Evolutionary conservation across 1,140 invertebrate genomes (phyloP), one percentile per base, ranked within the genome.

Genomic region (Gryllus bimaculatus): DNA sequence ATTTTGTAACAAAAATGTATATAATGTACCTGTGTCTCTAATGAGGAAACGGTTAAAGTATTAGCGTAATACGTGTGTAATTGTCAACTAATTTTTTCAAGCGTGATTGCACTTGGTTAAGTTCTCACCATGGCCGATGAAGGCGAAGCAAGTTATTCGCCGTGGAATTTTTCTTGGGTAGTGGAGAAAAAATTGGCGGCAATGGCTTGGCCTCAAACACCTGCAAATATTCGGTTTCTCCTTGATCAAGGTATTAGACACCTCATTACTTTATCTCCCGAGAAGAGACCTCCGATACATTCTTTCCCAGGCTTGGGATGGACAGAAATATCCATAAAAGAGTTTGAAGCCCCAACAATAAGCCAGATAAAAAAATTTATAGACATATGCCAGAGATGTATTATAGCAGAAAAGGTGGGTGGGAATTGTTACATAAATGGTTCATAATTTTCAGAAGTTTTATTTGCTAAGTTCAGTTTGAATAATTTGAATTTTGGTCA

Each of bases 351-450:
- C 6, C 92, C 92, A 8, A 89, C 88, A 8, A 81, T 92, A 79
- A 86, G 89, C 77, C 90, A 93, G 83, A 92, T 93, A 75, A 84
- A 89, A 49, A 85, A 90, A 79, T 93, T 93, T 85, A 90, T 93
- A 74, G 87, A 88, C 47, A 87, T 91, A n/a, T 91, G 91, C 82
- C 84, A 89, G 82, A 83, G 84, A 78, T 85, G 86, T 7, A 83
- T 86, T 54, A 83, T 66, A 18, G 54, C 54, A 10, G 54, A 66
- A 18, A 66, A 66, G 54, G 54, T 66, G 7, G 26, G 26, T 39
- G 26, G 26, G 5, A 39, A 39, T 39, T 39, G 26, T 39, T 39
- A 39, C 26, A 66, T 66, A 66, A 54, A 66, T 18, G 7, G 10
- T 66, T 13, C 54, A 10, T 13, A 66, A 66, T 66, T 66, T 66